Evolutionary conservation across 2,888 invertebrate genomes (phyloP).

Genomic region (Eupeodes latifasciatus): DNA sequence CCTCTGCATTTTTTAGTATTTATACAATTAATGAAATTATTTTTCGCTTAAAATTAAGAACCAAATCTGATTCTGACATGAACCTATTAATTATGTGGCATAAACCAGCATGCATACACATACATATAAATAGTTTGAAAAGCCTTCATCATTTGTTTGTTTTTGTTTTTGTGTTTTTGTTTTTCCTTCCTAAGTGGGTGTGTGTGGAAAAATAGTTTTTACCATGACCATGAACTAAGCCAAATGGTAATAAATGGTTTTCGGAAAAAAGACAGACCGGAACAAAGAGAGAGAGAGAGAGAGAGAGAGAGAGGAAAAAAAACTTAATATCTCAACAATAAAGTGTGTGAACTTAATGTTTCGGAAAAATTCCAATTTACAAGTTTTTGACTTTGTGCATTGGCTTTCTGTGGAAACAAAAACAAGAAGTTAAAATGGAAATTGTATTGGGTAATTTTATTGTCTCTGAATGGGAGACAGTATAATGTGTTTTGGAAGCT

Average conservation of each 20-base stretch:
- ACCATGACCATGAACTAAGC: conserved; percentile 30
- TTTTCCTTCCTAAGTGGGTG: neutral
- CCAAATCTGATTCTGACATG: conserved; percentile 53
- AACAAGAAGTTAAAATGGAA: neutral
- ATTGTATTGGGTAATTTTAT: neutral
- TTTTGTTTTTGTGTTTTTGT: neutral
- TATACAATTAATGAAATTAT: conserved; percentile 30
- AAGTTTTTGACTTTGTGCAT: neutral
- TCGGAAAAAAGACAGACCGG: neutral
- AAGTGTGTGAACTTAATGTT: conserved; percentile 52
- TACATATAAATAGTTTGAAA: neutral
- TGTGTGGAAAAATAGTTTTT: conserved; percentile 7
- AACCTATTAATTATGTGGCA: conserved; percentile 46
- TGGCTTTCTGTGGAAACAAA: neutral
- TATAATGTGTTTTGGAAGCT: too few species aligned
- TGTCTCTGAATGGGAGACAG: too few species aligned
- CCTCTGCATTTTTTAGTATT: neutral
- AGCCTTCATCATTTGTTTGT: neutral
- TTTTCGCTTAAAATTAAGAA: conserved; percentile 41
- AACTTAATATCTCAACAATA: conserved; percentile 7
- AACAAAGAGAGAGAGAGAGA: too few species aligned
- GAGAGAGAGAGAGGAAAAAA: neutral
- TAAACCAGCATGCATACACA: neutral
- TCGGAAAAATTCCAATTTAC: conserved; percentile 61
- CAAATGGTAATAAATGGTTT: conserved; percentile 25